Evolutionary conservation across 2,888 invertebrate genomes (phyloP).

Genomic region (Nephrotoma appendiculata): DNA sequence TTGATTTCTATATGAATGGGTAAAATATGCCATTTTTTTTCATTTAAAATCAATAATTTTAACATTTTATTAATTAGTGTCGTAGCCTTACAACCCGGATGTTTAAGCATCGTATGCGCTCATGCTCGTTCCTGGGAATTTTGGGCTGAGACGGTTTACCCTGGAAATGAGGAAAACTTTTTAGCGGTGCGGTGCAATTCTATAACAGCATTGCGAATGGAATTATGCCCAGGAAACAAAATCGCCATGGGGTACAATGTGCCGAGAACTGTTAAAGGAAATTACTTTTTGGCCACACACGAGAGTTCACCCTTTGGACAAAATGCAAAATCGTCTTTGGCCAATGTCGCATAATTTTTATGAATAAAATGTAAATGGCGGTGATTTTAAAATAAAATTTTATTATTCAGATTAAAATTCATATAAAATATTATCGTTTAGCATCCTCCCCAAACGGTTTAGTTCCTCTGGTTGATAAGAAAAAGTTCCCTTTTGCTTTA

Average conservation of each 20-base stretch:
- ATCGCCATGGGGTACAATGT: conserved; percentile 26
- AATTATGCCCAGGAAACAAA: conserved; percentile 19
- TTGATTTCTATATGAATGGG: conserved; percentile 28
- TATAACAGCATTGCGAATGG: conserved; percentile 18
- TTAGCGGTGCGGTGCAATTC: conserved; percentile 20
- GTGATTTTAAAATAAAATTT: background rate
- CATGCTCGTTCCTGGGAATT: conserved; percentile 24
- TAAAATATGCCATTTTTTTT: background rate
- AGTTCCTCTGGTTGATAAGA: conserved; percentile 22
- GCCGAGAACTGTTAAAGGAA: conserved; percentile 22
- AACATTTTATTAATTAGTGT: conserved; percentile 1
- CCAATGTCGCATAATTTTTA: background rate
- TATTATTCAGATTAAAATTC: background rate
- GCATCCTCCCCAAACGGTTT: conserved; percentile 17
- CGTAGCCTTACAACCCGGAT: conserved; percentile 20
- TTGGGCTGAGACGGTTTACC: conserved; percentile 24
- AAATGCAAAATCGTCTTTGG: conserved; percentile 3
- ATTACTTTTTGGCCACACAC: conserved; percentile 26
- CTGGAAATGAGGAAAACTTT: conserved; percentile 21
- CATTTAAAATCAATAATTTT: background rate
- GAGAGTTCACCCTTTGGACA: conserved; percentile 20
- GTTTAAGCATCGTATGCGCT: conserved; percentile 21
- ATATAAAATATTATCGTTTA: background rate
- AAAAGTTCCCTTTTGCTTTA: conserved; percentile 25
- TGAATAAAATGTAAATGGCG: background rate